Evolutionary conservation across 2,888 invertebrate genomes (phyloP).

Genomic region (Cloeon dipterum): DNA sequence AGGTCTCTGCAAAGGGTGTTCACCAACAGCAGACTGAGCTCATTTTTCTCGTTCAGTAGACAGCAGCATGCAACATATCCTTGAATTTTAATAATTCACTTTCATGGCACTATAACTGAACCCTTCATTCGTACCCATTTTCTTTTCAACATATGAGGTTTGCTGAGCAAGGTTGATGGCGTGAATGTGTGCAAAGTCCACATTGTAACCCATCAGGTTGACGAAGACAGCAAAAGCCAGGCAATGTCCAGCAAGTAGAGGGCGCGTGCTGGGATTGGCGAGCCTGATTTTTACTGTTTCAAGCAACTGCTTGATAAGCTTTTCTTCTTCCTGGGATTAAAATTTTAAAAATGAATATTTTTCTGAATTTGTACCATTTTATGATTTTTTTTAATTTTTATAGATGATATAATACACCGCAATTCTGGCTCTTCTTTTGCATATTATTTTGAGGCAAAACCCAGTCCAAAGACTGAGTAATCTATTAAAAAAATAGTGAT

Average conservation of each 20-base stretch:
- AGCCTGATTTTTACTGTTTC: slow-evolving; percentile 6
- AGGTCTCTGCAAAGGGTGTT: slow-evolving; percentile 9
- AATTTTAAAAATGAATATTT: neutral
- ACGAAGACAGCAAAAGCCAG: slow-evolving; percentile 8
- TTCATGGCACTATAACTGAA: neutral
- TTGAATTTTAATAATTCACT: slow-evolving; percentile 2
- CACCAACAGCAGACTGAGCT: slow-evolving; percentile 8
- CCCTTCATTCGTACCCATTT: slow-evolving; percentile 7
- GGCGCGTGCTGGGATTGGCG: slow-evolving; percentile 6
- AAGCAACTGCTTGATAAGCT: slow-evolving; percentile 6
- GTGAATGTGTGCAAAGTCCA: slow-evolving; percentile 9
- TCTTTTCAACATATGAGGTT: slow-evolving; percentile 8
- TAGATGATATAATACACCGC: too few relatives aligned
- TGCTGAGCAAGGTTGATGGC: slow-evolving; percentile 9
- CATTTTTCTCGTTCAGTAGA: slow-evolving; percentile 7
- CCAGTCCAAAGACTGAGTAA: too few relatives aligned
- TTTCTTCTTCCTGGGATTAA: slow-evolving; percentile 8
- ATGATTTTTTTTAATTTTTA: too few relatives aligned
- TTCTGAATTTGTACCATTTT: neutral
- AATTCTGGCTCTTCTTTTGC: too few relatives aligned
- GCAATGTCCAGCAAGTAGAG: slow-evolving; percentile 6
- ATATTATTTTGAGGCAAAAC: too few relatives aligned
- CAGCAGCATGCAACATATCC: slow-evolving; percentile 8
- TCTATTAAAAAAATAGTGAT: too few relatives aligned
- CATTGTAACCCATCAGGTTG: slow-evolving; percentile 8